These are phyloP conservation scores for Chalcosyrphus nemorum DNA, from an alignment of 2,888 invertebrate species.

Conservation along the genomic window DNA sequence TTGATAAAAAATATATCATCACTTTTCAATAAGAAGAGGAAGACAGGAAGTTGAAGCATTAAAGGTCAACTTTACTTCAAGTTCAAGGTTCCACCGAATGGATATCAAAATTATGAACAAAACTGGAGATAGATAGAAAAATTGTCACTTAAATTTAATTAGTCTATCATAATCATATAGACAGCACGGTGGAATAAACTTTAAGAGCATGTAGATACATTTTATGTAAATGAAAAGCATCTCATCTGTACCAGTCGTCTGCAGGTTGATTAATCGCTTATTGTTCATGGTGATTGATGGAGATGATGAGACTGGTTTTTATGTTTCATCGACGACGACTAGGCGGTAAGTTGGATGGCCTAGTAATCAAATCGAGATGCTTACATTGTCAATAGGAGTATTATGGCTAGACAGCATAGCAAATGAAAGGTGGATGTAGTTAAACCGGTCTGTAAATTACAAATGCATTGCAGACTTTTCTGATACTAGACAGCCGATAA, in stretches of 20 bases:
- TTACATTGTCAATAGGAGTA: not conserved
- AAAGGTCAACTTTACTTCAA: too few species aligned
- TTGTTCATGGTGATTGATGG: not conserved
- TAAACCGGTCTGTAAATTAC: too few species aligned
- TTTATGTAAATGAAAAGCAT: not conserved
- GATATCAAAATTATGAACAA: not conserved
- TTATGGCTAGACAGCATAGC: too few species aligned
- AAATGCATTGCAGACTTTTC: too few species aligned
- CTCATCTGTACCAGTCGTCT: not conserved
- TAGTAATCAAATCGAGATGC: not conserved
- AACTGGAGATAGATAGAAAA: not conserved
- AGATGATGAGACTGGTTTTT: not conserved
- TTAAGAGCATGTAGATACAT: not conserved
- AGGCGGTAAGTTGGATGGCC: not conserved
- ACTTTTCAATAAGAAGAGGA: not conserved
- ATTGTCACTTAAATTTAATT: not conserved
- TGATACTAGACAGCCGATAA: too few species aligned
- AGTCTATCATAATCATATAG: not conserved
- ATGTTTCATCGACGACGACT: not conserved
- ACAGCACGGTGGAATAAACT: not conserved
- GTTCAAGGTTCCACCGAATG: not conserved
- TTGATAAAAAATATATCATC: constrained; percentile 13
- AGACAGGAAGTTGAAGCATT: not conserved
- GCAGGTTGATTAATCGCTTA: not conserved
- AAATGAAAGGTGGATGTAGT: too few species aligned